Conservation (phyloP, 2,113 vertebrate genomes). For the Nibea albiflora region DNA sequence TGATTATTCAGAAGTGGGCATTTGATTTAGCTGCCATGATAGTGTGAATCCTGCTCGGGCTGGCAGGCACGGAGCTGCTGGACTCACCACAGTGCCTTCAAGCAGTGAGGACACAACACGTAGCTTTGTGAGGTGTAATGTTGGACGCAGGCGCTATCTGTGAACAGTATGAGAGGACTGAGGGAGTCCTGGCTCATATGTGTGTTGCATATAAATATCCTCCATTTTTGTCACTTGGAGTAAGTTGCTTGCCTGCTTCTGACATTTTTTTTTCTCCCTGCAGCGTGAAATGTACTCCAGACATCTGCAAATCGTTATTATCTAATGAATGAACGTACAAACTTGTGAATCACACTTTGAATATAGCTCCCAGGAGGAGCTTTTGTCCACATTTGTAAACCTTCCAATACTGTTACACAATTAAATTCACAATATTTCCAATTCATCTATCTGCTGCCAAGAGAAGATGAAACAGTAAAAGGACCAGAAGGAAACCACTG, state of each 20-base stretch:
- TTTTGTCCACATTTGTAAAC: neutral
- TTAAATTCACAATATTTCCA: neutral
- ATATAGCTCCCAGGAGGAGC: neutral
- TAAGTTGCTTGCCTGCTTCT: neutral
- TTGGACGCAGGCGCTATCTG: constrained; percentile 11
- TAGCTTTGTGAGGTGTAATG: constrained; percentile 5
- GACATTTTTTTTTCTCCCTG: neutral
- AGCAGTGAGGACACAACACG: constrained; percentile 19
- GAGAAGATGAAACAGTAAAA: neutral
- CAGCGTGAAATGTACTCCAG: neutral
- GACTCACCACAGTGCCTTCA: neutral
- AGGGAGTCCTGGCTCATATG: neutral
- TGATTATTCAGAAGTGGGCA: constrained; percentile 47
- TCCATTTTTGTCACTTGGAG: neutral
- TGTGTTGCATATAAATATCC: constrained; percentile 7
- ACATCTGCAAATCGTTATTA: neutral
- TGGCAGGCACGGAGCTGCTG: constrained; percentile 26
- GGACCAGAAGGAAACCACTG: neutral
- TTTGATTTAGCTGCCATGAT: constrained; percentile 32
- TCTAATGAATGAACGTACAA: neutral
- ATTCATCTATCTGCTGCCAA: neutral
- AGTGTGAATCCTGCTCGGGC: neutral
- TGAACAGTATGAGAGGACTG: constrained; percentile 4
- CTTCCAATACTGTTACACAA: neutral
- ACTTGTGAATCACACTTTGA: constrained; percentile 16